Evolutionary conservation across 1,140 invertebrate genomes (phyloP).

Genomic region (Brachionus asplanchnoidis): DNA sequence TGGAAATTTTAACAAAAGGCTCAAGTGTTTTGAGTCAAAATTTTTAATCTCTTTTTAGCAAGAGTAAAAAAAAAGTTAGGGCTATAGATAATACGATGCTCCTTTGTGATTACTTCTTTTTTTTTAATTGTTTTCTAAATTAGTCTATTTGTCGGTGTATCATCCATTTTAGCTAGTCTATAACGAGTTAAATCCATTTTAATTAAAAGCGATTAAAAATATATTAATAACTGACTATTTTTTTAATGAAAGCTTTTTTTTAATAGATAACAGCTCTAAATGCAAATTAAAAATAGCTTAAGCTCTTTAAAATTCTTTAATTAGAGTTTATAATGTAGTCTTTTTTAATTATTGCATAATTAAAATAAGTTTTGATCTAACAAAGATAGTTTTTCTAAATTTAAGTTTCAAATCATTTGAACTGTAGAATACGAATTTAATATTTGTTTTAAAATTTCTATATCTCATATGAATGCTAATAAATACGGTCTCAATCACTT

Average conservation of each 20-base stretch:
- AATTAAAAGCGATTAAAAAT: background rate
- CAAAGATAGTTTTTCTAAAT: background rate
- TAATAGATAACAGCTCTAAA: background rate
- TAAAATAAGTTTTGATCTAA: background rate
- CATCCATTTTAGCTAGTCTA: background rate
- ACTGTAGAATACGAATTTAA: background rate
- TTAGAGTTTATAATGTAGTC: background rate
- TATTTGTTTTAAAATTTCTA: background rate
- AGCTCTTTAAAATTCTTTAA: background rate
- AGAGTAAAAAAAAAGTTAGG: background rate
- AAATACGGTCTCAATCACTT: background rate
- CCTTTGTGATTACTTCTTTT: background rate
- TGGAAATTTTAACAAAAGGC: background rate
- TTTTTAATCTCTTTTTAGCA: background rate
- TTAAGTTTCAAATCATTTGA: background rate
- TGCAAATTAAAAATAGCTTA: background rate
- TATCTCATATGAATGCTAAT: background rate
- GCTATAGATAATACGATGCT: background rate
- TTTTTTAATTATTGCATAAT: background rate
- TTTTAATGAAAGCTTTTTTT: background rate
- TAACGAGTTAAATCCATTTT: background rate
- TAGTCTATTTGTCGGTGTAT: background rate
- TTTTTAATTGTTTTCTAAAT: background rate
- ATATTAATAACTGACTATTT: background rate
- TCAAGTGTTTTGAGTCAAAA: background rate